Percentiles rank a stretch among this genome's conserved stretches.
phyloP scores from a whole-genome alignment of 2,113 vertebrate species.

The Himantopus leucocephalus region DNA sequence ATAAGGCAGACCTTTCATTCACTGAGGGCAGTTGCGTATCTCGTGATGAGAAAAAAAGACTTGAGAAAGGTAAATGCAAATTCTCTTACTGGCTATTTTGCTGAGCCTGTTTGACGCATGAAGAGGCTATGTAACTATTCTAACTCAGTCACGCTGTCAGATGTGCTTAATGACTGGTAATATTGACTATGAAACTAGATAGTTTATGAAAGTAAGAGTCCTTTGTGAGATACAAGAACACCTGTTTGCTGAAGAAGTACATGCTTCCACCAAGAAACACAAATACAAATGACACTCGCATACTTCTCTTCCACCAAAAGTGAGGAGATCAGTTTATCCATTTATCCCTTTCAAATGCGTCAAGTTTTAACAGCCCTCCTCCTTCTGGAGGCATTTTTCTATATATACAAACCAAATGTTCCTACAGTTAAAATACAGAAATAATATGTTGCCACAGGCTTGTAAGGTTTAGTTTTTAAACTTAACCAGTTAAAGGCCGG shows the following conservation, averaged over 20 bases:
- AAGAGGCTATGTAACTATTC: not conserved
- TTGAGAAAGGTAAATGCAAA: not conserved
- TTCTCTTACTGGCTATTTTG: not conserved
- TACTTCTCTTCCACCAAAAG: conserved; percentile 37
- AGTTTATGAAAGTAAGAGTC: not conserved
- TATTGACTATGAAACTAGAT: not conserved
- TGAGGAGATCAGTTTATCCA: conserved; percentile 53
- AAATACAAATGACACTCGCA: not conserved
- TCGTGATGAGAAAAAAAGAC: not conserved
- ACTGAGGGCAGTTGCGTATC: not conserved
- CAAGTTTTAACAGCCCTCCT: conserved; percentile 64
- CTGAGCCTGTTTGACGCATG: not conserved
- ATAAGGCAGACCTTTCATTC: not conserved
- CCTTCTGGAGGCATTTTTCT: conserved; percentile 70
- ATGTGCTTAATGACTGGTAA: not conserved
- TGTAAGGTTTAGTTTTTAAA: conserved; percentile 30
- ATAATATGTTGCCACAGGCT: conserved; percentile 54
- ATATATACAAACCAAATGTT: conserved; percentile 66
- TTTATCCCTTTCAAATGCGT: conserved; percentile 51
- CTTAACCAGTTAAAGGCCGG: conserved; percentile 39
- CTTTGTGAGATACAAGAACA: not conserved
- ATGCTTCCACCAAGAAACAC: not conserved
- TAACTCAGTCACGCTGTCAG: not conserved
- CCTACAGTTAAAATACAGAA: conserved; percentile 64
- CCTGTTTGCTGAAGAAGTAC: conserved; percentile 6